A percentile compares a stretch with the other conserved stretches of the same genome.
Conservation (phyloP, 2,797 vertebrate genomes). For the Channa striata region DNA sequence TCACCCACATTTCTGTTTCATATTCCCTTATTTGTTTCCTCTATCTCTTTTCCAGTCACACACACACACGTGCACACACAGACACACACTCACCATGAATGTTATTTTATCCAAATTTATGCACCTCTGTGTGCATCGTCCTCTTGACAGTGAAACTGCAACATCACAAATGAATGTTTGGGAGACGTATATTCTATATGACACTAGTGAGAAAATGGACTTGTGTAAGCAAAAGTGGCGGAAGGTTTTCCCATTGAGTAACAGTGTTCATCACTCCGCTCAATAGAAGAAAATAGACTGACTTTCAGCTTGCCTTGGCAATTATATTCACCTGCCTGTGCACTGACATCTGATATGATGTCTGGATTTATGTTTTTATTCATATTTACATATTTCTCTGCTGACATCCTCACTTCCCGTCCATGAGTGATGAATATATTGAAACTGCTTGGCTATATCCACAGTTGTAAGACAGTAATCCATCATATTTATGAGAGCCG, state of each 20-base stretch:
- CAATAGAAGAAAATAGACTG: background rate
- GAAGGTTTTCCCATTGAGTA: background rate
- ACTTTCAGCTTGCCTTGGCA: background rate
- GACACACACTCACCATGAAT: background rate
- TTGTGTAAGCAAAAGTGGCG: background rate
- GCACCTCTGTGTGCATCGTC: background rate
- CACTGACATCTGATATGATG: slow-evolving; percentile 2
- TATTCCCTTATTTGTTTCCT: background rate
- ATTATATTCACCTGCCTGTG: background rate
- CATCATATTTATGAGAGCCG: slow-evolving; percentile 48
- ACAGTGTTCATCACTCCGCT: background rate
- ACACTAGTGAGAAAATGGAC: background rate
- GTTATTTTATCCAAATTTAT: background rate
- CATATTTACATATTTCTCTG: slow-evolving; percentile 3
- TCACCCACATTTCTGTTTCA: background rate
- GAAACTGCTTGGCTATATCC: slow-evolving; percentile 29
- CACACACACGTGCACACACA: background rate
- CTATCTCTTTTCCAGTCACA: background rate
- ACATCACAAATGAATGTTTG: background rate
- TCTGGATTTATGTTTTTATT: background rate
- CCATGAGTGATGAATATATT: slow-evolving; percentile 35
- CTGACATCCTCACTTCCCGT: background rate
- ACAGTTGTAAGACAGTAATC: slow-evolving; percentile 27
- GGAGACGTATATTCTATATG: background rate
- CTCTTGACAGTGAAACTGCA: background rate